phyloP scores from a whole-genome alignment of 2,113 vertebrate genomes.

The Labrus mixtus region DNA sequence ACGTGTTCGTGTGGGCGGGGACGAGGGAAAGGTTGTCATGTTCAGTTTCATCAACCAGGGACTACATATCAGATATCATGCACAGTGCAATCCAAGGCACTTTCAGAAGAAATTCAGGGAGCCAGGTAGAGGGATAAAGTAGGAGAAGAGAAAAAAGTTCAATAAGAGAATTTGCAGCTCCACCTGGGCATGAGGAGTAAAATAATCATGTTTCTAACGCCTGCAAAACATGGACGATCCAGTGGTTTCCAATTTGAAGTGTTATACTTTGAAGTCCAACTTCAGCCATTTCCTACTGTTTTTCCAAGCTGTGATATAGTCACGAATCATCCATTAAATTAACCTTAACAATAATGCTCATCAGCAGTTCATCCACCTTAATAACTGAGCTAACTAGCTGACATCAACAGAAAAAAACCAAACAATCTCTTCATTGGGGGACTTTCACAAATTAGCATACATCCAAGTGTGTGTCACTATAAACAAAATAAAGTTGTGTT shows the following conservation, averaged over 20 bases:
- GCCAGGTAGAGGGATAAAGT: background rate
- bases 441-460: background rate
- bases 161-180: conserved; percentile 12
- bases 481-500: background rate
- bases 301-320: too few relatives aligned
- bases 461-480: too few relatives aligned
- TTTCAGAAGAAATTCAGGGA: conserved; percentile 28
- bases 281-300: background rate
- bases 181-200: background rate
- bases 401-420: background rate
- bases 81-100: conserved; percentile 19
- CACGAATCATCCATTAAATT: too few relatives aligned
- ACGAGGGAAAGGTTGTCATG: conserved; percentile 53
- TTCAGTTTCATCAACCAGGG: conserved; percentile 62
- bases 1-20: conserved; percentile 50
- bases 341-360: background rate
- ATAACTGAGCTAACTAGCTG: background rate
- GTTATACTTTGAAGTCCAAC: background rate
- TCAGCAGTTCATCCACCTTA: background rate
- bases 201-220: background rate
- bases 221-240: background rate
- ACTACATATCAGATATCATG: conserved; percentile 42
- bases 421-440: background rate
- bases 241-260: conserved; percentile 4
- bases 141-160: background rate